A percentile compares a stretch with the other conserved stretches of the same genome.
These are phyloP conservation scores for Eueides isabella DNA, from an alignment of 1,140 invertebrate genomes.

Conservation along the genomic window DNA sequence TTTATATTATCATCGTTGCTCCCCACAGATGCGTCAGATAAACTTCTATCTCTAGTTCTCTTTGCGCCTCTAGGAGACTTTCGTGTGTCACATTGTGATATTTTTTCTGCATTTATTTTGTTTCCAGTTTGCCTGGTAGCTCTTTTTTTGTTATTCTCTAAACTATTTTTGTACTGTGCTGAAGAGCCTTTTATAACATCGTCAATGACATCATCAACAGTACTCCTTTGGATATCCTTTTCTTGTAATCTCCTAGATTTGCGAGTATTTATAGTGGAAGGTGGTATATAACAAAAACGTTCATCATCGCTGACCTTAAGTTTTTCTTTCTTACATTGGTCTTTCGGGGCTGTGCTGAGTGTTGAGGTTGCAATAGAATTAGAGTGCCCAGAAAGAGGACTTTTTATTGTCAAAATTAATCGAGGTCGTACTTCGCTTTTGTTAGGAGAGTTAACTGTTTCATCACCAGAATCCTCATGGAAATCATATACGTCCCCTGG, in stretches of 20 bases:
- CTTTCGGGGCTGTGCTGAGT: conserved; percentile 66
- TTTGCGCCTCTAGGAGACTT: conserved; percentile 85
- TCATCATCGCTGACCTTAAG: conserved; percentile 80
- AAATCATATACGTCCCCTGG: conserved; percentile 92
- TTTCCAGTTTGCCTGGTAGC: conserved; percentile 61
- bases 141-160: conserved; percentile 67
- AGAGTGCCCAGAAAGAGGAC: conserved; percentile 78
- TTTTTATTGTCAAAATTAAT: conserved; percentile 91
- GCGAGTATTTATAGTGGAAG: conserved; percentile 84
- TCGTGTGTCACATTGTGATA: conserved; percentile 70
- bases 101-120: conserved; percentile 65
- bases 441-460: conserved; percentile 77
- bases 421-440: conserved; percentile 85
- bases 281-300: conserved; percentile 84
- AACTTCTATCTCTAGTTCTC: conserved; percentile 83
- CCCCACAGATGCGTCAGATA: conserved; percentile 85
- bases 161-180: conserved; percentile 53
- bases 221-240: conserved; percentile 88
- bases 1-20: conserved; percentile 83
- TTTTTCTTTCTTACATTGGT: conserved; percentile 63
- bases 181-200: conserved; percentile 88
- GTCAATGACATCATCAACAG: conserved; percentile 93
- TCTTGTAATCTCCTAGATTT: conserved; percentile 92
- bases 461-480: conserved; percentile 91
- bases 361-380: conserved; percentile 66